Evolutionary conservation across 1,140 invertebrate genomes (phyloP), one percentile per base, ranked within the genome.

Genomic region (Mesaphorura yosii): DNA sequence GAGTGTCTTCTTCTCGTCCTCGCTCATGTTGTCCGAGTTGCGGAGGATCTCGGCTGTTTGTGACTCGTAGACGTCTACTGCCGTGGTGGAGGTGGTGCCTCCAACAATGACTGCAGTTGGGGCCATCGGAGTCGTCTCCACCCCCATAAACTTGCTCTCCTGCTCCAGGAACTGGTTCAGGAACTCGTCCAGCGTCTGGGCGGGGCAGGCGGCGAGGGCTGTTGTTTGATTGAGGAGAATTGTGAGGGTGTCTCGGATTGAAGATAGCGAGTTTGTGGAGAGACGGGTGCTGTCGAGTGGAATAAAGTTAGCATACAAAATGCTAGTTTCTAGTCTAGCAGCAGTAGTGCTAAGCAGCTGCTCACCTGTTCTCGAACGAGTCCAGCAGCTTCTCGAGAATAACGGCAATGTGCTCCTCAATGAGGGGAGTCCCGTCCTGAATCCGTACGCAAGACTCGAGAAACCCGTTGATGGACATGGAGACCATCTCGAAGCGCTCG

Each of bases 401-500:
- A 4, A 46, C 26, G 5, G 54, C 57, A 51, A 62, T 62, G 20
- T 55, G 34, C 17, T 59, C 60, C 28, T 62, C 60, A 27, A 62
- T 47, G 0, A 58, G 20, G 1, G 54, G 47, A 34, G 51, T 48
- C 12, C 48, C 54, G 4, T 62, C 60, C 38, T 62, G 60, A 23
- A 62, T 62, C 14, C 60, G 6, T 0, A 42, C 20, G 42, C 60
- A 62, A 1, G 53, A 57, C n/a, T 59, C 57, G n/a, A 57, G 44
- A 34, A 62, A 62, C 23, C 42, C 51, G 40, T 62, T 62, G 6
- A 59, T 41, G 10, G 51, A 54, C 51, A 48, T 59, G 26, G 57
- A 59, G 0, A 62, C 60, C 17, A 62, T 57, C 25, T 62, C 60
- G 25, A 59, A 59, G 19, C 60, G 48, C 25, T 58, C 56, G 2